Evolutionary conservation across 2,888 invertebrate genomes (phyloP).

Genomic region (Odontocerum albicorne): DNA sequence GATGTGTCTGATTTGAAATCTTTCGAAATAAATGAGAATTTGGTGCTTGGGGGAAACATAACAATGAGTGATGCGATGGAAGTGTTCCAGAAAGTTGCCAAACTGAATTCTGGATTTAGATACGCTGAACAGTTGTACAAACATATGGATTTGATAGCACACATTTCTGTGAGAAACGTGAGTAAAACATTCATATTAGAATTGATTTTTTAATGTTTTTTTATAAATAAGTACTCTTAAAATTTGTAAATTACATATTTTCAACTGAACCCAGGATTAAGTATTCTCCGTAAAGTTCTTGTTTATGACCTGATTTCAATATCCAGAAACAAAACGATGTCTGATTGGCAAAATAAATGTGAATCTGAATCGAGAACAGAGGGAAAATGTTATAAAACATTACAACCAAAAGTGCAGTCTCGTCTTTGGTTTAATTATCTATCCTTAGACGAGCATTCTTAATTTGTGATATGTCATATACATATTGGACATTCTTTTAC

Average conservation of each 20-base stretch:
- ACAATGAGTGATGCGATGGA: constrained; percentile 59
- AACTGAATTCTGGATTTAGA: constrained; percentile 56
- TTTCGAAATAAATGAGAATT: constrained; percentile 43
- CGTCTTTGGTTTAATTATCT: no score
- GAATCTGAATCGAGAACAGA: no score
- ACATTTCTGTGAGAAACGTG: constrained; percentile 72
- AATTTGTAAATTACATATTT: not conserved
- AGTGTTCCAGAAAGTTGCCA: constrained; percentile 47
- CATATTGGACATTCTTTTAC: no score
- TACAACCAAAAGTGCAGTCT: no score
- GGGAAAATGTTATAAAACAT: no score
- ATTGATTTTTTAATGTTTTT: constrained; percentile 2
- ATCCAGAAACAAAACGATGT: no score
- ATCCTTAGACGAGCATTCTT: no score
- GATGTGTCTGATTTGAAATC: constrained; percentile 56
- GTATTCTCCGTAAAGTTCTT: no score
- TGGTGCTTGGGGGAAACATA: constrained; percentile 62
- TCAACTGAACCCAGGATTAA: not conserved
- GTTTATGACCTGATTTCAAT: no score
- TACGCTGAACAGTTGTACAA: constrained; percentile 61
- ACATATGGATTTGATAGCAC: constrained; percentile 71
- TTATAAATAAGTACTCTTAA: no score
- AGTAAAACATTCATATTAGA: constrained; percentile 41
- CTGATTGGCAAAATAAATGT: no score
- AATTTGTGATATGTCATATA: no score